Percentiles rank a stretch among this genome's conserved stretches.
Evolutionary conservation across 2,797 vertebrate species (phyloP).

Genomic region (Cephalopachus bancanus): DNA sequence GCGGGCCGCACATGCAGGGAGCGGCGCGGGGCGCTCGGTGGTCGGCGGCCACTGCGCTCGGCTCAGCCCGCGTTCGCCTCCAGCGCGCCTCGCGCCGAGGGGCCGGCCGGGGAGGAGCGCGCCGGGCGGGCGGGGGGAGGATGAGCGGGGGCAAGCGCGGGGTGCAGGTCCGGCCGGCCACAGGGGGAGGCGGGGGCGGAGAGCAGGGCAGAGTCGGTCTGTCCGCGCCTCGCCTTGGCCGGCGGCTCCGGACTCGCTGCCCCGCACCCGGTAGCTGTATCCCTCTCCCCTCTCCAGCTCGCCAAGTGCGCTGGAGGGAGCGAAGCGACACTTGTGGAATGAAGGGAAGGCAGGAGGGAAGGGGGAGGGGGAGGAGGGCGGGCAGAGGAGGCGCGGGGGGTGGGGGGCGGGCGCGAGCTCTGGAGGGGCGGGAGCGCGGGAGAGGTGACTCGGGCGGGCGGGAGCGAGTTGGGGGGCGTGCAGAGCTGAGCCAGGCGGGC

Average conservation of each 20-base stretch:
- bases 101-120: slow-evolving; percentile 82
- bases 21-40: slow-evolving; percentile 78
- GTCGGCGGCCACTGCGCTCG: slow-evolving; percentile 78
- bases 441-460: slow-evolving; percentile 80
- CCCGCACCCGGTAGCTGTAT: slow-evolving; percentile 62
- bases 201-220: not conserved
- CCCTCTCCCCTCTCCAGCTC: slow-evolving; percentile 81
- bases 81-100: slow-evolving; percentile 75
- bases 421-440: slow-evolving; percentile 79
- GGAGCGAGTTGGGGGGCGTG: slow-evolving; percentile 73
- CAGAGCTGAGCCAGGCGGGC: not conserved
- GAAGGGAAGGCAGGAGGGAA: slow-evolving; percentile 77
- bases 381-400: slow-evolving; percentile 68
- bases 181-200: slow-evolving; percentile 63
- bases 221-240: slow-evolving; percentile 10
- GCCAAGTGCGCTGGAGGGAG: slow-evolving; percentile 79
- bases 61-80: slow-evolving; percentile 77
- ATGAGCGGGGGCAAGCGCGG: slow-evolving; percentile 68
- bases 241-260: slow-evolving; percentile 40
- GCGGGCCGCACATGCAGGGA: slow-evolving; percentile 88
- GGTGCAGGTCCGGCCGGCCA: slow-evolving; percentile 71
- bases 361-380: slow-evolving; percentile 78
- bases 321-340: slow-evolving; percentile 88
- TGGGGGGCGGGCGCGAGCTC: slow-evolving; percentile 68
- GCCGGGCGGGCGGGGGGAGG: slow-evolving; percentile 82